Evolutionary conservation across 2,888 invertebrate genomes (phyloP), one percentile per base, ranked within the genome.

Genomic region (Sarcophaga subvicina): DNA sequence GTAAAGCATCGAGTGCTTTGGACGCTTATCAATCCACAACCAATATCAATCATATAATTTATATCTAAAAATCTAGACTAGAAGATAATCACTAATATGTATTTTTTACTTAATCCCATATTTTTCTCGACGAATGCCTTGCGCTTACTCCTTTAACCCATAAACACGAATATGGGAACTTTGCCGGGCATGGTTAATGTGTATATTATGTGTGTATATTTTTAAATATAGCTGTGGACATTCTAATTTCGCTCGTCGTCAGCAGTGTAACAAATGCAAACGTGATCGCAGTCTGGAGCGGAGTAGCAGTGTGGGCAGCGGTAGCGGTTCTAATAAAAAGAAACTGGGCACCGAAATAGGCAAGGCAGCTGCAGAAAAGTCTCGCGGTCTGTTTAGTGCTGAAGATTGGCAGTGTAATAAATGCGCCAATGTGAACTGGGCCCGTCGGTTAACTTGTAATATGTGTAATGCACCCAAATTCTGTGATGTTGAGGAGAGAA

Each of bases 391-490:
- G 0, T 96, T 96, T 93, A 98, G 98, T 94, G 99, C 99, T 60
- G 99, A 99, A 93, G 99, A 99, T 94, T 99, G 99, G 99, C 98
- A 99, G 92, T 99, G 99, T 94, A 98, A 98, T 94, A 99, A 99
- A 93, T 99, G 99, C 94, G 99, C 99, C n/a, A 99, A 99, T 94
- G 99, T 99, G 14, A 99, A 99, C 94, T 94, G 94, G 99, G 99
- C 99, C 37, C 91, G 93, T 88, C 95, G 99, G 80, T 97, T 96
- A 91, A 98, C 97, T 79, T 99, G 99, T 94, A 99, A 99, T 94
- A 98, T 99, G 94, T 99, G 99, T 94, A 99, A 99, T 94, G 98
- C 99, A 5, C 99, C 99, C 0, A 99, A 99, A 94, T 98, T 98
- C 93, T 98, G 98, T 22, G 98, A 99, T 94, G 97, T 98, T 85